Evolutionary conservation across 2,888 invertebrate species (phyloP).

Genomic region (Nymphalis polychloros): DNA sequence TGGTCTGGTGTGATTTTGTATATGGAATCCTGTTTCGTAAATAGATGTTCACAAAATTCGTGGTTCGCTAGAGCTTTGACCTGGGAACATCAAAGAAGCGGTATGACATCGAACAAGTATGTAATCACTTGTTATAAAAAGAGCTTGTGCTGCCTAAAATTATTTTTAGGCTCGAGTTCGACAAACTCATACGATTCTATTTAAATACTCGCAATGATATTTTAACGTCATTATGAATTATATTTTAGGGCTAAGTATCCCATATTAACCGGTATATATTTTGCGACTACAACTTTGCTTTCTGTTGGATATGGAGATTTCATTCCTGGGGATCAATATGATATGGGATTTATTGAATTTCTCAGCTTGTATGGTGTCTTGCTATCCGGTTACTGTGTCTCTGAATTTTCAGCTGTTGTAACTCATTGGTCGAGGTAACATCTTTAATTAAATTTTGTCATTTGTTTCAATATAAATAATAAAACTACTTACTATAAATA

Average conservation of each 20-base stretch:
- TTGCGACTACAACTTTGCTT: constrained; percentile 67
- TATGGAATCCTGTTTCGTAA: constrained; percentile 77
- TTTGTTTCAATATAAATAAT: not conserved
- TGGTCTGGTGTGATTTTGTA: constrained; percentile 79
- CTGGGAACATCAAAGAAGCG: constrained; percentile 50
- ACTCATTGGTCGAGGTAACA: constrained; percentile 72
- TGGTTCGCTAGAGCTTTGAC: constrained; percentile 71
- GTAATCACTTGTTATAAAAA: constrained; percentile 28
- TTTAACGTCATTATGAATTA: not conserved
- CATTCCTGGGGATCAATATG: constrained; percentile 66
- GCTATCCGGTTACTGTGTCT: constrained; percentile 74
- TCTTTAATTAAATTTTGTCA: not conserved
- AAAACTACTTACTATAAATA: not conserved
- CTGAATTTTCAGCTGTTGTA: constrained; percentile 76
- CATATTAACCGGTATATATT: constrained; percentile 69
- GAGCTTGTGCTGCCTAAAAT: constrained; percentile 19
- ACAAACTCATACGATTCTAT: constrained; percentile 11
- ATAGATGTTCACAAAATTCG: constrained; percentile 70
- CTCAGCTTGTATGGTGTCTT: constrained; percentile 74
- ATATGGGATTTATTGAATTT: constrained; percentile 71
- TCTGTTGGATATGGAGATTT: constrained; percentile 78
- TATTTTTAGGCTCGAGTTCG: constrained; percentile 17
- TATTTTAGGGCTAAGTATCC: constrained; percentile 61
- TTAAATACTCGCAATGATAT: no score
- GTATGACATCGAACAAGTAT: constrained; percentile 52